Evolutionary conservation across 2,113 vertebrate species (phyloP), one percentile per base, ranked within the genome.

Genomic region (Helogale parvula): DNA sequence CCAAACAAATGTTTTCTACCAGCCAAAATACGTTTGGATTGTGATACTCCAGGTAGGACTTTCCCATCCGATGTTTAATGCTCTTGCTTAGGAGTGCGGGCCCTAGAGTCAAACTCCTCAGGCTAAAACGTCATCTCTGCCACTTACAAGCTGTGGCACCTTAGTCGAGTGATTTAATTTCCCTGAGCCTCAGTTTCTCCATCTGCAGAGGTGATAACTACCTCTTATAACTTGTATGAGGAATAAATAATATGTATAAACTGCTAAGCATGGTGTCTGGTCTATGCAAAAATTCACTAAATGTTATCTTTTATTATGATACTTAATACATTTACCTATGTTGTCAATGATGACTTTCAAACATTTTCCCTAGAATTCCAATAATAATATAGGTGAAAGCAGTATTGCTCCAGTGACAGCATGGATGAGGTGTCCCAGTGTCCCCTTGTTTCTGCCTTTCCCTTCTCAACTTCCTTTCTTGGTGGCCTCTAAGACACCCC

Each of bases 1-100:
- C 38, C 80, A 94, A 92, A 80, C 54, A 89, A 77, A 94, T 87
- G 47, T 71, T n/a, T 96, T 88, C 69, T n/a, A 83, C 29, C 52
- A 35, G 16, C 16, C 6, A 89, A 89, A 96, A 86, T 71, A 87
- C 0, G 3, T 83, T 66, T 91, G 50, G 15, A 89, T 94, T 94
- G 47, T 7, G 21, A 68, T 25, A 69, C 81, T 81, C 27, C 9
- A 27, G 8, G 31, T 13, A 80, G 71, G 38, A 91, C 54, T 96
- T 96, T 71, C n/a, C 63, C 74, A 74, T 80, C 15, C 47, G 68
- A 45, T 72, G 15, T 79, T 86, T 72, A 23, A 65, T 47, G 33
- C 2, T 25, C 14, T 86, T 89, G 80, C 27, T 25, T 52, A 74
- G 79, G 41, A 92, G 2, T 27, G 0, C 13, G 74, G 9, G 11